Base-by-base conservation (phyloP, 2,888 invertebrate genomes). In the Caenorhabditis becei region DNA sequence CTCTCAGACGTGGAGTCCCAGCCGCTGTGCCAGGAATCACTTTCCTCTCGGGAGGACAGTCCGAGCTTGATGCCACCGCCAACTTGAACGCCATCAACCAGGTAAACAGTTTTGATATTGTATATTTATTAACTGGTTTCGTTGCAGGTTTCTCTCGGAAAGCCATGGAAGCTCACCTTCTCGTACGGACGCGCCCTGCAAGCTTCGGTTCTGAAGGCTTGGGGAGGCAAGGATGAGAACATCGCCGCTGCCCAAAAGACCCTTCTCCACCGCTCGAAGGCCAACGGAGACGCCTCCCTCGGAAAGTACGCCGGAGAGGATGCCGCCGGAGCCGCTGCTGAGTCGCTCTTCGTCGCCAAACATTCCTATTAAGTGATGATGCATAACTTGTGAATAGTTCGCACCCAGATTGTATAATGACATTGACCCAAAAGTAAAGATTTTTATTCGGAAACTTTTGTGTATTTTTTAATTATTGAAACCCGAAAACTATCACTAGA, bases 31-130 rank as follows among this genome's bases (percentile, higher is more conserved):
- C 97, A 92, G 96, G 95, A 95, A 92, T 99, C 83, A 96, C 96
- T 85, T 99, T 99, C 95, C 94, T 99, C 91, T 98, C 97, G 87
- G 98, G 99, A 87, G 99, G 99, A 82, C 98, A 99, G 92, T 96
- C 96, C 70, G 99, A 99, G 92, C 97, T 97, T 91, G 97, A 98
- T 91, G 97, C 98, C 14, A 95, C 97, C 2, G 94, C 97, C 80
- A 95, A 99, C 92, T 94, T 99, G 93, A 96, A 97, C 92, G 97
- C 97, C 88, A 98, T 99, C 93, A 99, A 99, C 93, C 94, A 94
- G 81, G 86, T 85, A n/a, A n/a, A n/a, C n/a, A n/a, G n/a, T n/a
- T n/a, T n/a, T n/a, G n/a, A n/a, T n/a, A n/a, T n/a, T n/a, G n/a
- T n/a, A n/a, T n/a, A n/a, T n/a, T n/a, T 51, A 2, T 1, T 51